Evolutionary conservation across 2,113 vertebrate species (phyloP).

Genomic region (Brachypteracias leptosomus): DNA sequence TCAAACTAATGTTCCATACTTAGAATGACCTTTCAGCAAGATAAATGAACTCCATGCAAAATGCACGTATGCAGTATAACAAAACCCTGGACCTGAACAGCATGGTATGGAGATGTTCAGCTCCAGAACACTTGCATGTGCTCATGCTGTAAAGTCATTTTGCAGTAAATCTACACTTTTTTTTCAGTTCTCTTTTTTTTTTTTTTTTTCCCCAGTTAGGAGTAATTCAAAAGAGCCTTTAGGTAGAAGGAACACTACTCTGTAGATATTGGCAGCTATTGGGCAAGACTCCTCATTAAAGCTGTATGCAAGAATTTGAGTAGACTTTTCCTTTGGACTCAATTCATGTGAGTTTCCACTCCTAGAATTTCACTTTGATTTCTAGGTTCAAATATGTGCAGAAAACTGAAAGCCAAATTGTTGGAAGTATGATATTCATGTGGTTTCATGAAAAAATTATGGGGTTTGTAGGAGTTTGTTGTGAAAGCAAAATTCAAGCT

Average conservation of each 20-base stretch:
- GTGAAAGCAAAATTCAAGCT: slow-evolving; percentile 12
- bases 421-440: background rate
- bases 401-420: slow-evolving; percentile 3
- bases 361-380: slow-evolving; percentile 21
- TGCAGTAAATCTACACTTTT: background rate
- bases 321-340: slow-evolving; percentile 26
- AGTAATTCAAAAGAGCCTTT: background rate
- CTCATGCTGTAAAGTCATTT: background rate
- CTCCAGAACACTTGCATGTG: background rate
- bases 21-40: background rate
- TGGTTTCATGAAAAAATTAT: background rate
- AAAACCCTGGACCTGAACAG: background rate
- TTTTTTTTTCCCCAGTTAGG: background rate
- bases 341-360: slow-evolving; percentile 34
- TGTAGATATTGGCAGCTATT: background rate
- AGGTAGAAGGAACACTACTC: background rate
- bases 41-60: background rate
- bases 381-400: background rate
- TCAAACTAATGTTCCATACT: background rate
- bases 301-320: background rate
- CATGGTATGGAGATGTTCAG: background rate
- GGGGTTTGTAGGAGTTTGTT: background rate
- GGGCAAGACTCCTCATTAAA: slow-evolving; percentile 14
- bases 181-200: background rate
- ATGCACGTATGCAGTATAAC: background rate